A percentile compares a stretch with the other conserved stretches of the same genome.
These are phyloP conservation scores for Plagodis dolabraria DNA, from an alignment of 2,888 invertebrate species.

Conservation along the genomic window DNA sequence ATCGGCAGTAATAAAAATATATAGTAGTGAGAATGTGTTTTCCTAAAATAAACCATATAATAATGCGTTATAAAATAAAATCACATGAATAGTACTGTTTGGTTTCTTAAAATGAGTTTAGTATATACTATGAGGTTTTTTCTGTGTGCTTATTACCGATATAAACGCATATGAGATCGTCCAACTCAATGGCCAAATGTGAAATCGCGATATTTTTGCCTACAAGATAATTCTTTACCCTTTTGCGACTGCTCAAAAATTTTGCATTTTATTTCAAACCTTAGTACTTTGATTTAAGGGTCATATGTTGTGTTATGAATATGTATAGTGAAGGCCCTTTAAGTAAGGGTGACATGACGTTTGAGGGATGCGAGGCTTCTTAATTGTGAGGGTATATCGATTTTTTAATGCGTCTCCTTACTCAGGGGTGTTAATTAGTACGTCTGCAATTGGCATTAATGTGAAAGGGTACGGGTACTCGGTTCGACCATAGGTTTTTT, in stretches of 20 bases:
- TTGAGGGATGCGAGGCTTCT: conserved; percentile 78
- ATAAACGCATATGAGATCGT: too few species aligned
- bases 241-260: conserved; percentile 41
- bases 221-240: conserved; percentile 38
- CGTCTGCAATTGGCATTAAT: conserved; percentile 36
- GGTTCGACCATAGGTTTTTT: too few species aligned
- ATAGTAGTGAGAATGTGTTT: too few species aligned
- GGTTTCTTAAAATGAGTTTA: too few species aligned
- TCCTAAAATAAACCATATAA: too few species aligned
- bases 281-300: conserved; percentile 40
- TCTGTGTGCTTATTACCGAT: too few species aligned
- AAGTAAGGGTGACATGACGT: conserved; percentile 56
- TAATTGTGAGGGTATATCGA: conserved; percentile 80
- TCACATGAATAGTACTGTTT: too few species aligned
- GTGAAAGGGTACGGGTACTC: conserved; percentile 9
- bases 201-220: conserved; percentile 25
- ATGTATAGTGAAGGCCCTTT: conserved; percentile 29
- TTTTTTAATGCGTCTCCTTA: conserved; percentile 72
- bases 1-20: not conserved
- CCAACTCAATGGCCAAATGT: conserved; percentile 20
- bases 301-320: conserved; percentile 24
- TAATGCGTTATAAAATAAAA: too few species aligned
- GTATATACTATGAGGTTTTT: too few species aligned
- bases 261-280: conserved; percentile 33
- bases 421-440: conserved; percentile 37